Percentiles rank a stretch among this genome's conserved stretches.
Conservation (phyloP, 2,888 invertebrate genomes). For the Hermaeophaga mercurialis region DNA sequence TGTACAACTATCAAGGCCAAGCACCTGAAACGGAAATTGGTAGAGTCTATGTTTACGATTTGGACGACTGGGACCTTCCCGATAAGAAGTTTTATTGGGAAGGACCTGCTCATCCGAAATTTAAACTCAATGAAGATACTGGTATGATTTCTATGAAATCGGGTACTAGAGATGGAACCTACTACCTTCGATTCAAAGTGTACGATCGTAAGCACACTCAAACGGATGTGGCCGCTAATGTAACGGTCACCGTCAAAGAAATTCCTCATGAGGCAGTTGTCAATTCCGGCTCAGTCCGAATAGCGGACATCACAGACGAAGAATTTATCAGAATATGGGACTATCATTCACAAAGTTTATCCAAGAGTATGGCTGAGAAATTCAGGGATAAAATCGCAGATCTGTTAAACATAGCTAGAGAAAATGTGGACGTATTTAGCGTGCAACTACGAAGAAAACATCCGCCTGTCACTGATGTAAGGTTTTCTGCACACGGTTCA, state of each 20-base stretch:
- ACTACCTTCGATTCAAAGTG: slow-evolving; percentile 80
- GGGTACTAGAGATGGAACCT: slow-evolving; percentile 86
- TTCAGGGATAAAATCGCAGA: slow-evolving; percentile 88
- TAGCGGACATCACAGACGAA: slow-evolving; percentile 93
- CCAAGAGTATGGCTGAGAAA: slow-evolving; percentile 86
- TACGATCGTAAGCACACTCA: slow-evolving; percentile 95
- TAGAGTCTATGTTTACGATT: slow-evolving; percentile 96
- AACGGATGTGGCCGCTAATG: slow-evolving; percentile 94
- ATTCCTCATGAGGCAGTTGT: slow-evolving; percentile 95
- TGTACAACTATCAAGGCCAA: slow-evolving; percentile 86
- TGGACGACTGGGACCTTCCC: slow-evolving; percentile 98
- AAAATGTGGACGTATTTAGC: slow-evolving; percentile 95
- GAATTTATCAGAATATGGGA: slow-evolving; percentile 96
- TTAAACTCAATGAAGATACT: slow-evolving; percentile 87
- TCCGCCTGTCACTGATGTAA: slow-evolving; percentile 87
- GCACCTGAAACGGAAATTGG: slow-evolving; percentile 57
- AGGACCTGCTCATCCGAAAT: slow-evolving; percentile 77
- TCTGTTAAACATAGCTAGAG: slow-evolving; percentile 81
- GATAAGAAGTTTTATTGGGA: slow-evolving; percentile 98
- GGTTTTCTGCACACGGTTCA: slow-evolving; percentile 94
- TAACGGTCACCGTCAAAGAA: slow-evolving; percentile 91
- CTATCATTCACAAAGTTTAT: slow-evolving; percentile 78
- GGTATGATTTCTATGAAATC: slow-evolving; percentile 97
- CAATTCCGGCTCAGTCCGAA: slow-evolving; percentile 92
- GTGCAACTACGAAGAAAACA: slow-evolving; percentile 87